Evolutionary conservation across 2,113 vertebrate species (phyloP).

Genomic region (Corythornis vintsioides): DNA sequence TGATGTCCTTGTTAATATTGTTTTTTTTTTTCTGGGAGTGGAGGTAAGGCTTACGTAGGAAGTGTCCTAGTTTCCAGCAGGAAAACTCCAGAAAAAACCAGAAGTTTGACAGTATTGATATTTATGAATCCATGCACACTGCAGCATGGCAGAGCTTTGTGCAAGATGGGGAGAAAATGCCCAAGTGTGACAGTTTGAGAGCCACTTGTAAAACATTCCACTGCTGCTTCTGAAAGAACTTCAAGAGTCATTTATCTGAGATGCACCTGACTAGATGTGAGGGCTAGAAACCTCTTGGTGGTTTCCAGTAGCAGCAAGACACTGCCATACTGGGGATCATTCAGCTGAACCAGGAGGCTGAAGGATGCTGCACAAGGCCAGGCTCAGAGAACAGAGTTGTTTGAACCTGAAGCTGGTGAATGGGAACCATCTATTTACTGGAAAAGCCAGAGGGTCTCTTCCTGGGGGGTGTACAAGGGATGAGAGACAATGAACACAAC

Average conservation of each 20-base stretch:
- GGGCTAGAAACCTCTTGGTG: neutral
- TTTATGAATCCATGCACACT: neutral
- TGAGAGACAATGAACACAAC: neutral
- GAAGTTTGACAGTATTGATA: constrained; percentile 11
- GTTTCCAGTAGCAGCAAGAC: neutral
- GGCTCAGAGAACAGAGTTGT: neutral
- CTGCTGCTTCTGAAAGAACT: neutral
- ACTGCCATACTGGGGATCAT: neutral
- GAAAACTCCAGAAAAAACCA: constrained; percentile 29
- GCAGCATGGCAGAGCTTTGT: neutral
- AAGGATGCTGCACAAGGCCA: neutral
- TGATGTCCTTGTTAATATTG: constrained; percentile 65
- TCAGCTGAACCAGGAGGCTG: neutral
- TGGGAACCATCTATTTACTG: neutral
- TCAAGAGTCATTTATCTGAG: neutral
- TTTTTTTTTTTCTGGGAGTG: constrained; percentile 28
- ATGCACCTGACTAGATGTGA: neutral
- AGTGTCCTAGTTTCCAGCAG: constrained; percentile 43
- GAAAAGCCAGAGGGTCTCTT: neutral
- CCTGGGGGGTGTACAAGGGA: neutral
- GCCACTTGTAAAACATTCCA: neutral
- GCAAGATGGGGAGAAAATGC: neutral
- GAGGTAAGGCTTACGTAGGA: constrained; percentile 34
- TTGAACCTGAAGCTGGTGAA: neutral
- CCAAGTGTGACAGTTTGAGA: neutral